Base-by-base conservation (phyloP, 2,888 invertebrate genomes). In the Cataglyphis rosenhaueri region DNA sequence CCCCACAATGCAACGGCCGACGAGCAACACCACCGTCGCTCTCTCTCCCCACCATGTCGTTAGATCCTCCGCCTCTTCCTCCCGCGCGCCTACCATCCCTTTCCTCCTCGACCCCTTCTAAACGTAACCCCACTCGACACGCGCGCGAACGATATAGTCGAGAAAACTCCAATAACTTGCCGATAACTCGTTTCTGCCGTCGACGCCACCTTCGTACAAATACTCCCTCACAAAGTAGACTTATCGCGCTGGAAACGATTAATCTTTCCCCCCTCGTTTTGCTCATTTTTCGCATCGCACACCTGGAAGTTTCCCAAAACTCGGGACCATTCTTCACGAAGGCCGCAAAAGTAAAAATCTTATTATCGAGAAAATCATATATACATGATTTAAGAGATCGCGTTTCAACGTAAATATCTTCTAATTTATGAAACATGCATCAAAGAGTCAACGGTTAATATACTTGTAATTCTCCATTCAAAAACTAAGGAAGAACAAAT, bases 1-100 rank as follows among this genome's bases (percentile, higher is more conserved):
- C 94, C 94, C 94, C 94, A 94, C 94, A 94, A 94, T 94, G 94
- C 94, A 94, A 93, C 94, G 93, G 92, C 91, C 91, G 91, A 91
- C 91, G 91, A 91, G 92, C 81, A 85, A 85, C 25, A 25, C 85
- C 86, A 84, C 84, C 84, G 86, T 85, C 83, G 85, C 68, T 82
- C 71, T 85, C 68, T 38, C 61, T 38, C 61, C 55, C 73, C 85
- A 82, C 86, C 74, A 68, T 64, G 38, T 82, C 81, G 73, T 66
- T 85, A 64, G 85, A 88, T 86, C 89, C 81, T 81, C 89, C 71
- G 75, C 85, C 81, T 79, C 87, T 82, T 82, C 86, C 74, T 86
- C 84, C 86, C 48, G 76, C 65, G 52, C 65, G 44, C 75, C 71
- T 44, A 41, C 81, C 62, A 81, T 82, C 83, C 57, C 85, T 59